These are phyloP conservation scores for Myripristis murdjan DNA, from an alignment of 2,797 vertebrate species.

Conservation along the genomic window DNA sequence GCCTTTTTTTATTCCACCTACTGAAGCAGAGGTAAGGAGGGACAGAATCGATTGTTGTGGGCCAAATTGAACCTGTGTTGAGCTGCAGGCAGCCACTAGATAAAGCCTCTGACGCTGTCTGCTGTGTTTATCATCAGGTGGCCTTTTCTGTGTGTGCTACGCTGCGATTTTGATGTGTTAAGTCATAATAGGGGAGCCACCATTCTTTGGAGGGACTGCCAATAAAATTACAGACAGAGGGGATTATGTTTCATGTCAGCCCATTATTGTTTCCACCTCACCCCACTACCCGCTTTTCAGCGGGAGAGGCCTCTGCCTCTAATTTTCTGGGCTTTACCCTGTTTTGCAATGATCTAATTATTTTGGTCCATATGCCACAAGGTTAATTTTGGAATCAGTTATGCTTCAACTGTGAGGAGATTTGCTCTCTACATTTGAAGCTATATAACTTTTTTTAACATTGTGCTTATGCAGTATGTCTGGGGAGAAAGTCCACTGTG, in stretches of 20 bases:
- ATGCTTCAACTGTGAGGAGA: not conserved
- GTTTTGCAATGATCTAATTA: slow-evolving; percentile 24
- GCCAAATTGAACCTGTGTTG: slow-evolving; percentile 87
- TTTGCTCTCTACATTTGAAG: not conserved
- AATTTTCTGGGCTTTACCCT: slow-evolving; percentile 38
- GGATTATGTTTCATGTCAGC: slow-evolving; percentile 84
- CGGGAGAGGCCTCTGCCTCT: slow-evolving; percentile 47
- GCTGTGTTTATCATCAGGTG: slow-evolving; percentile 88
- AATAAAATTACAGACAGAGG: slow-evolving; percentile 85
- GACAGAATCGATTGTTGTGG: slow-evolving; percentile 86
- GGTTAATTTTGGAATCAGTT: slow-evolving; percentile 15
- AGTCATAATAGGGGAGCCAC: slow-evolving; percentile 87
- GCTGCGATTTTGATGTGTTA: slow-evolving; percentile 89
- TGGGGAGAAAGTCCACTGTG: slow-evolving; percentile 17
- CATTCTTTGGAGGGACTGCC: slow-evolving; percentile 85
- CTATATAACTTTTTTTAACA: not conserved
- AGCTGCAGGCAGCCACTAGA: slow-evolving; percentile 83
- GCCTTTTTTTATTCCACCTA: slow-evolving; percentile 80
- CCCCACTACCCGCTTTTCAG: slow-evolving; percentile 18
- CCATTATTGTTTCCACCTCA: slow-evolving; percentile 78
- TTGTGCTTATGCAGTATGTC: slow-evolving; percentile 12
- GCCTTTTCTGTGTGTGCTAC: slow-evolving; percentile 88
- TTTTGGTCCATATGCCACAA: slow-evolving; percentile 40
- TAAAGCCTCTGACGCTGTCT: slow-evolving; percentile 83
- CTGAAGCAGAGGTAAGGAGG: slow-evolving; percentile 80